These are phyloP conservation scores for Drosophila fulvimacula DNA, from an alignment of 2,888 invertebrate genomes.

Conservation along the genomic window DNA sequence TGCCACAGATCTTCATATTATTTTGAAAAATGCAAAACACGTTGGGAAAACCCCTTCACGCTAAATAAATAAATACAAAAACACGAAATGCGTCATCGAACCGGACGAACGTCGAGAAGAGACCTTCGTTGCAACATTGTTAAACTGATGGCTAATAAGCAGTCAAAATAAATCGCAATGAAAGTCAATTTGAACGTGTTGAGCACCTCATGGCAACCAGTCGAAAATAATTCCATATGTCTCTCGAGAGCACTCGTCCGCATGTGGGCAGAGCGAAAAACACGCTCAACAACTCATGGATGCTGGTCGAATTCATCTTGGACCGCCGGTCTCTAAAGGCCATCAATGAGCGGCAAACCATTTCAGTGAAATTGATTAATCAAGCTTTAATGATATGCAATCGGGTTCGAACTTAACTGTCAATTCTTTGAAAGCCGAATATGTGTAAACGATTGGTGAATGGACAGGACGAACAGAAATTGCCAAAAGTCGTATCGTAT, in stretches of 20 bases:
- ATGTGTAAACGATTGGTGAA: slow-evolving; percentile 1
- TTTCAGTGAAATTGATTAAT: slow-evolving; percentile 33
- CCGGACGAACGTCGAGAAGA: slow-evolving; percentile 19
- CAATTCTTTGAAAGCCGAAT: slow-evolving; percentile 11
- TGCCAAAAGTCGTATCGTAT: background rate
- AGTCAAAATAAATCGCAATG: slow-evolving; percentile 58
- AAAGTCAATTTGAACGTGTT: slow-evolving; percentile 54
- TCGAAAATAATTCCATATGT: slow-evolving; percentile 9
- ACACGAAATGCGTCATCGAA: slow-evolving; percentile 57
- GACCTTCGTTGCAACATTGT: slow-evolving; percentile 69
- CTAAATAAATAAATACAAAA: slow-evolving; percentile 9
- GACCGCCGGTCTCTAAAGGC: slow-evolving; percentile 24
- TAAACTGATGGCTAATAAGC: slow-evolving; percentile 36
- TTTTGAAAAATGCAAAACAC: slow-evolving; percentile 10
- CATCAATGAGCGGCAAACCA: slow-evolving; percentile 26
- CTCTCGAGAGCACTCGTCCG: slow-evolving; percentile 29
- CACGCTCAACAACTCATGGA: slow-evolving; percentile 18
- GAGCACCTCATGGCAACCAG: slow-evolving; percentile 21
- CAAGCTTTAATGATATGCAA: slow-evolving; percentile 23
- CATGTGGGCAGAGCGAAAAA: slow-evolving; percentile 40
- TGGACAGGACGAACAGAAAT: no score
- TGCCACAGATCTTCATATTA: background rate
- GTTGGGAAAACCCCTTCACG: slow-evolving; percentile 61
- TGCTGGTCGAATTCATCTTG: slow-evolving; percentile 14
- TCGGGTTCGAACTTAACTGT: background rate